phyloP scores from a whole-genome alignment of 2,113 vertebrate genomes.

The Mixornis gularis region DNA sequence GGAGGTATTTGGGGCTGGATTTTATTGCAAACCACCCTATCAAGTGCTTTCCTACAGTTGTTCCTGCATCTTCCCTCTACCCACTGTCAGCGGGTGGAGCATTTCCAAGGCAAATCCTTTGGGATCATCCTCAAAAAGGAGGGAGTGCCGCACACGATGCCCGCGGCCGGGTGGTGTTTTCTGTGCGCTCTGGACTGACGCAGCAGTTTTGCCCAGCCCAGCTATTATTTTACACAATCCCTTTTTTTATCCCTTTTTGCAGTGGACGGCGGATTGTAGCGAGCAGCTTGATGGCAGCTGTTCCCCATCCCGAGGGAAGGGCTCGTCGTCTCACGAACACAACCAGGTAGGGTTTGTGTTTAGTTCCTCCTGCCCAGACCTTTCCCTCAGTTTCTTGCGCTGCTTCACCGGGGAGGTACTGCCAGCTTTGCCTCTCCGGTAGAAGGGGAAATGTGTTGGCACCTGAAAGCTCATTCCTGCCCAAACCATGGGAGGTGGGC shows the following conservation, averaged over 20 bases:
- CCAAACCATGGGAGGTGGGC: accelerated
- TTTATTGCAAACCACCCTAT: neutral
- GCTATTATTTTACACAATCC: slow-evolving; percentile 31
- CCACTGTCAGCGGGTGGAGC: neutral
- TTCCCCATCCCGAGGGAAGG: slow-evolving; percentile 84
- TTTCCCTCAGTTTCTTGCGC: neutral
- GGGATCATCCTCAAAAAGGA: neutral
- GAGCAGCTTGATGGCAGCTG: slow-evolving; percentile 84
- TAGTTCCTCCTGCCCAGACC: neutral
- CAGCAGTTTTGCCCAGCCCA: neutral
- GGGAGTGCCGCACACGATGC: neutral
- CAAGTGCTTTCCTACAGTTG: neutral
- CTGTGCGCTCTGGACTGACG: neutral
- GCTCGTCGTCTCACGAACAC: slow-evolving; percentile 69
- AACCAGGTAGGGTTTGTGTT: slow-evolving; percentile 72
- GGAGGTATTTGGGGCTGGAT: neutral
- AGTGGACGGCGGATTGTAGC: slow-evolving; percentile 91
- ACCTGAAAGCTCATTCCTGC: accelerated
- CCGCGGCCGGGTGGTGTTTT: neutral
- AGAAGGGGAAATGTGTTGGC: accelerated
- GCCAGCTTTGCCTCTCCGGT: accelerated
- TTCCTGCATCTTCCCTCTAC: neutral
- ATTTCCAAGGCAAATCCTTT: neutral
- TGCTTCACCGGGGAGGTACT: neutral
- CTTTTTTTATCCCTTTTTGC: slow-evolving; percentile 40